Conservation (phyloP, 1,140 invertebrate species). For the Meloidogyne exigua region DNA sequence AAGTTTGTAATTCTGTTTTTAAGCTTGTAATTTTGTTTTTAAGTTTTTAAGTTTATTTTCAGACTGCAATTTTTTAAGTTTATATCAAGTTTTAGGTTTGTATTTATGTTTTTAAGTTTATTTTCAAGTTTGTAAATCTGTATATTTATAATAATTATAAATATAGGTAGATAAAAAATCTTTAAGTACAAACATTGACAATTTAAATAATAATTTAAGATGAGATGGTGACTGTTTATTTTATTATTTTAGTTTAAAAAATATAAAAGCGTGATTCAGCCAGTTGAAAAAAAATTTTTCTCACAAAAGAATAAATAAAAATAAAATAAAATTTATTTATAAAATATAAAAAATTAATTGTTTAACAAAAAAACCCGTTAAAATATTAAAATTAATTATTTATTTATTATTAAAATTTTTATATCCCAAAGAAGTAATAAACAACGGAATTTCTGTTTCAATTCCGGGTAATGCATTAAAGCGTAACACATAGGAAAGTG, state of each 20-base stretch:
- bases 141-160: too few relatives aligned
- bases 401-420: constrained; percentile 8
- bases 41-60: too few relatives aligned
- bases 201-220: not conserved
- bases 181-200: not conserved
- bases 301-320: not conserved
- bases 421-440: constrained; percentile 48
- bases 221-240: not conserved
- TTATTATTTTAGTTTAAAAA: not conserved
- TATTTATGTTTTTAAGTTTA: too few relatives aligned
- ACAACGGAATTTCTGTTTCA: constrained; percentile 55
- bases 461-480: constrained; percentile 53
- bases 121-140: too few relatives aligned
- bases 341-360: not conserved
- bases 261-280: not conserved
- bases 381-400: not conserved
- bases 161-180: too few relatives aligned
- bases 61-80: too few relatives aligned
- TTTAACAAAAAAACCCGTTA: not conserved
- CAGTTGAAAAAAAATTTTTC: not conserved
- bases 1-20: too few relatives aligned
- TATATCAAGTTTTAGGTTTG: too few relatives aligned
- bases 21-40: too few relatives aligned
- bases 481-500: constrained; percentile 55
- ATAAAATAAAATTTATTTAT: too few relatives aligned